These are phyloP conservation scores for Ctenopoma kingsleyae DNA, from an alignment of 2,797 vertebrate genomes.

Conservation along the genomic window DNA sequence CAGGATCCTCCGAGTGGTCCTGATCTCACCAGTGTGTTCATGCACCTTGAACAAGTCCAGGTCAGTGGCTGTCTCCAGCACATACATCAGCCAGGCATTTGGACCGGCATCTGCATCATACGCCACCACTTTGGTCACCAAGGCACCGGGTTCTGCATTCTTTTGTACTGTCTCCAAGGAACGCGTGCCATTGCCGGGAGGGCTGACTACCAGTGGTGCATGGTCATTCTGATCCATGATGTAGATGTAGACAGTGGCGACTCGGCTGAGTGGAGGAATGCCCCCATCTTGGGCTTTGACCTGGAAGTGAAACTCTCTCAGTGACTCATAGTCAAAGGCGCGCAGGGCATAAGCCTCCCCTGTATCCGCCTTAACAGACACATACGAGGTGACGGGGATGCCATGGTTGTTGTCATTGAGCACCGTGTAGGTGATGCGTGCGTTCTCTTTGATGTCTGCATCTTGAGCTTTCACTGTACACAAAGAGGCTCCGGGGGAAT, in stretches of 20 bases:
- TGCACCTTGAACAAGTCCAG: conserved; percentile 94
- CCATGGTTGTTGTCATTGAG: conserved; percentile 94
- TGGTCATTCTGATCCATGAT: conserved; percentile 96
- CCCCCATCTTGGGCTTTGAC: conserved; percentile 96
- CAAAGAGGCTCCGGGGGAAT: conserved; percentile 89
- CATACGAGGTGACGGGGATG: conserved; percentile 92
- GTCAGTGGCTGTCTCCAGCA: conserved; percentile 90
- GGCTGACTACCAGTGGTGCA: conserved; percentile 92
- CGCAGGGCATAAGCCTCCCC: conserved; percentile 93
- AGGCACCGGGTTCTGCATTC: conserved; percentile 90
- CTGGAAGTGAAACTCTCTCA: conserved; percentile 94
- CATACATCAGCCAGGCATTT: conserved; percentile 95
- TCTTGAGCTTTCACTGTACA: conserved; percentile 94
- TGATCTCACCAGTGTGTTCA: conserved; percentile 94
- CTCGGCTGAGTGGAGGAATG: conserved; percentile 91
- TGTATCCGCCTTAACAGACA: conserved; percentile 92
- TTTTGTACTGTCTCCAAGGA: conserved; percentile 93
- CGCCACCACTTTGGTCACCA: conserved; percentile 97
- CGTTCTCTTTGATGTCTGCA: conserved; percentile 92
- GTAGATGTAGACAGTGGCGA: conserved; percentile 93
- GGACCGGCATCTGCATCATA: conserved; percentile 96
- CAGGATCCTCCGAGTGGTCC: conserved; percentile 92
- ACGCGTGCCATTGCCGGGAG: conserved; percentile 90
- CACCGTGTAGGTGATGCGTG: conserved; percentile 93
- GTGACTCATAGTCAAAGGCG: conserved; percentile 96